Evolutionary conservation across 2,797 vertebrate species (phyloP).

Genomic region (Zalophus californianus): DNA sequence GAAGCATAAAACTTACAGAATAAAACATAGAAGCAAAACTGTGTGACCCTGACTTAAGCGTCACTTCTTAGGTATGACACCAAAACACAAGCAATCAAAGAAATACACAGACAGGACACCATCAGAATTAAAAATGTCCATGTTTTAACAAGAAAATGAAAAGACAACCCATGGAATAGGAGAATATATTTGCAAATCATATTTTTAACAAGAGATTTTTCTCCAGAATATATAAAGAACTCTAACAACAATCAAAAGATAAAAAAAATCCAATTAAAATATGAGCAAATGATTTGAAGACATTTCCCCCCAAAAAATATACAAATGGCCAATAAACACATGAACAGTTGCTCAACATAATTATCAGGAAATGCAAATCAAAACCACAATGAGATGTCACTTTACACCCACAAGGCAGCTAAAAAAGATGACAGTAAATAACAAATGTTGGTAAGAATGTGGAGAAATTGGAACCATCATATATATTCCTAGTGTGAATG

Average conservation of each 20-base stretch:
- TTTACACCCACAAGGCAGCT: not conserved
- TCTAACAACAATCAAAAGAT: not conserved
- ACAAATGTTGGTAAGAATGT: not conserved
- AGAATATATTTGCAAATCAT: not conserved
- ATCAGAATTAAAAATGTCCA: not conserved
- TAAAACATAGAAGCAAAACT: not conserved
- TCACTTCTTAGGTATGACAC: not conserved
- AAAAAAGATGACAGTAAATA: not conserved
- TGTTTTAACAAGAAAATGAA: not conserved
- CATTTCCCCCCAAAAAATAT: not conserved
- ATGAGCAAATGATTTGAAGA: not conserved
- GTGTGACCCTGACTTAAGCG: not conserved
- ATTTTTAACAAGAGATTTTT: not conserved
- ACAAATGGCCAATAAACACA: not conserved
- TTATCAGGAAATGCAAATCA: not conserved
- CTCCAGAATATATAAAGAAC: not conserved
- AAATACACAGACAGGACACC: not conserved
- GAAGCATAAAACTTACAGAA: not conserved
- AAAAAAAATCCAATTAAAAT: not conserved
- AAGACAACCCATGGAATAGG: not conserved
- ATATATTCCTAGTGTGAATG: not conserved
- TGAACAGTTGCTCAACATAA: not conserved
- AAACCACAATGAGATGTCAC: not conserved
- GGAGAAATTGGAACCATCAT: not conserved
- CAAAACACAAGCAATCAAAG: not conserved